These are phyloP conservation scores for Gobius niger DNA, from an alignment of 2,113 vertebrate genomes.

Conservation along the genomic window DNA sequence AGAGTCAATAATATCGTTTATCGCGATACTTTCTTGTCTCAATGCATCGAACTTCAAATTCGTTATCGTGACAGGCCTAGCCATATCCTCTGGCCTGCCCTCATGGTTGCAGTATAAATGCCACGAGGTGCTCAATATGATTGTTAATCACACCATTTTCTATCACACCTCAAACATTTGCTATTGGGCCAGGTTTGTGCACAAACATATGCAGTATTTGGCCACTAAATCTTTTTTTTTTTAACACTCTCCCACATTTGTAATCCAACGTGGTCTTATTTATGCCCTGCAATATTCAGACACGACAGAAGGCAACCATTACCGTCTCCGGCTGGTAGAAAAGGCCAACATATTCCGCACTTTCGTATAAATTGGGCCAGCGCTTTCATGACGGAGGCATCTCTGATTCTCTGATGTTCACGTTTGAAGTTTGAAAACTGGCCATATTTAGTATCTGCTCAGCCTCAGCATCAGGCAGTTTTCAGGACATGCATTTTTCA, in stretches of 20 bases:
- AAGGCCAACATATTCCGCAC: conserved; percentile 20
- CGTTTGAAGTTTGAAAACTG: conserved; percentile 61
- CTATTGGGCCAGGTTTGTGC: too few species aligned
- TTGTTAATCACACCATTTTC: too few species aligned
- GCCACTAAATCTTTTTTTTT: too few species aligned
- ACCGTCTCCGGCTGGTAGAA: conserved; percentile 8
- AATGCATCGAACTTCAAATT: too few species aligned
- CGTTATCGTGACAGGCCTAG: too few species aligned
- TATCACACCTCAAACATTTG: too few species aligned
- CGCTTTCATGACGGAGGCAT: conserved; percentile 48
- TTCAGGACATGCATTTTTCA: conserved; percentile 35
- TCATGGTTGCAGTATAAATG: too few species aligned
- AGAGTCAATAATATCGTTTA: too few species aligned
- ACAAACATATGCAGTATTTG: too few species aligned
- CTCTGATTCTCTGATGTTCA: conserved; percentile 50
- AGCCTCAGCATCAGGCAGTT: conserved; percentile 15
- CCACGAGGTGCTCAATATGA: too few species aligned
- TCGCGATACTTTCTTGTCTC: too few species aligned
- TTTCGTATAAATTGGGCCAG: conserved; percentile 47
- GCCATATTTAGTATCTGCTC: conserved; percentile 48
- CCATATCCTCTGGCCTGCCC: too few species aligned
- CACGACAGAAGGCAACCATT: conserved; percentile 19
- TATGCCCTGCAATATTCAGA: conserved; percentile 20
- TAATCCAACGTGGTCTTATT: conserved; percentile 5
- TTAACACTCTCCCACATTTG: background rate